Evolutionary conservation across 2,113 vertebrate genomes (phyloP), one percentile per base, ranked within the genome.

Genomic region (Sardina pilchardus): DNA sequence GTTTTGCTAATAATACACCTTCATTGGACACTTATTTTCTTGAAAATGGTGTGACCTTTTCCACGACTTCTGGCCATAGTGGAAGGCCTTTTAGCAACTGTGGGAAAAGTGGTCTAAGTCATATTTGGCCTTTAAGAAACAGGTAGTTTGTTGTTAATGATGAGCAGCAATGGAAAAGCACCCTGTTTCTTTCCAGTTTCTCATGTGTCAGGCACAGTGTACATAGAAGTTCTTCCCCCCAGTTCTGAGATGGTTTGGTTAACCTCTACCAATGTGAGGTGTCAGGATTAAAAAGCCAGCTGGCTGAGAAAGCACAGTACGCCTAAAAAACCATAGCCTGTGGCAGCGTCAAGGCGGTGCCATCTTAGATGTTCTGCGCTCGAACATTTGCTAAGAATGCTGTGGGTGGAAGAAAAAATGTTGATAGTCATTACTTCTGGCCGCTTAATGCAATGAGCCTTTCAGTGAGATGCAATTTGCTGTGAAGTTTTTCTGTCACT

Each of bases 11-110:
- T 85, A 86, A 83, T 59, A 56, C 82, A 16, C 43, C 63, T 80
- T 81, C 36, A 36, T 47, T 78, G 42, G 14, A 87, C 81, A 85
- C 83, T 63, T 56, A 44, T 87, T 87, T 85, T 36, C 26, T 39
- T 84, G 14, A 47, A 88, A 26, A 78, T 80, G 75, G 7, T 87
- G 86, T 84, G 82, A 85, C 63, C 85, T 88, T 81, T 89, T 43
- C 87, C 82, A 81, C 19, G 34, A 82, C 82, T 45, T n/a, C 19
- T 83, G 84, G 42, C 67, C 75, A 85, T 85, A 81, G 9, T 34
- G 26, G 26, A 36, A 36, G 71, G 30, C 71, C 71, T 78, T 78
- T 78, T 10, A 78, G 39, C 14, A 14, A 36, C 3, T 16, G 26
- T 36, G 34, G 71, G 34, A 34, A 30, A 10, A 30, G n/a, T 34